Evolutionary conservation across 2,113 vertebrate genomes (phyloP).

Genomic region (Apteryx mantelli): DNA sequence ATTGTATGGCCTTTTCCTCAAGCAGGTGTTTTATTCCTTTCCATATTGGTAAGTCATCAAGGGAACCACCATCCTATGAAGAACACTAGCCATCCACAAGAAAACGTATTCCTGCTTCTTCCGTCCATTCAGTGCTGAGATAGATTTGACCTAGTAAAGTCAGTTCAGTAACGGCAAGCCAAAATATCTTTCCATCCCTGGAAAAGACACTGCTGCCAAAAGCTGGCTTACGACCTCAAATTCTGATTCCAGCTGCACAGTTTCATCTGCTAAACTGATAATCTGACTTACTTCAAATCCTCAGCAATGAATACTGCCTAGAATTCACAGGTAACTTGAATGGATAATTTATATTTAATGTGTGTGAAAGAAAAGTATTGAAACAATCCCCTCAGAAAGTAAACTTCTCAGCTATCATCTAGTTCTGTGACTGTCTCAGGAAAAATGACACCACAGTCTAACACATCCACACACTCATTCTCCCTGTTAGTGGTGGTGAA

Average conservation of each 20-base stretch:
- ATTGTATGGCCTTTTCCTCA: background rate
- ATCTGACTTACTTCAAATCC: background rate
- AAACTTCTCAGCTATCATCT: background rate
- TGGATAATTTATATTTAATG: background rate
- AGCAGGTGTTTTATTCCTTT: background rate
- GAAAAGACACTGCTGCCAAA: background rate
- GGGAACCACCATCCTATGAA: background rate
- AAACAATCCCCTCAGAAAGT: background rate
- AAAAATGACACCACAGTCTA: background rate
- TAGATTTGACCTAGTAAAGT: background rate
- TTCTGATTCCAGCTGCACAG: background rate
- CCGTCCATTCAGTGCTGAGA: background rate
- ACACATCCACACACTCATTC: background rate
- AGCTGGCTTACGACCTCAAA: background rate
- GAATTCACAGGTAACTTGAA: background rate
- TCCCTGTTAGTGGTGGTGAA: background rate
- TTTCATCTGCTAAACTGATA: background rate
- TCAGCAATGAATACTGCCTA: background rate
- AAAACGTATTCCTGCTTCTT: background rate
- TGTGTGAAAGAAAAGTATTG: accelerated
- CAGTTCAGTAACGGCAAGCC: background rate
- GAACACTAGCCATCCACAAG: background rate
- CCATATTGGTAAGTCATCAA: background rate
- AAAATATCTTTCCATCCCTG: background rate
- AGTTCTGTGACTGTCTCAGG: background rate